These are phyloP conservation scores for Melanotaenia parkinsoni DNA, from an alignment of 2,797 vertebrate species.

Conservation along the genomic window DNA sequence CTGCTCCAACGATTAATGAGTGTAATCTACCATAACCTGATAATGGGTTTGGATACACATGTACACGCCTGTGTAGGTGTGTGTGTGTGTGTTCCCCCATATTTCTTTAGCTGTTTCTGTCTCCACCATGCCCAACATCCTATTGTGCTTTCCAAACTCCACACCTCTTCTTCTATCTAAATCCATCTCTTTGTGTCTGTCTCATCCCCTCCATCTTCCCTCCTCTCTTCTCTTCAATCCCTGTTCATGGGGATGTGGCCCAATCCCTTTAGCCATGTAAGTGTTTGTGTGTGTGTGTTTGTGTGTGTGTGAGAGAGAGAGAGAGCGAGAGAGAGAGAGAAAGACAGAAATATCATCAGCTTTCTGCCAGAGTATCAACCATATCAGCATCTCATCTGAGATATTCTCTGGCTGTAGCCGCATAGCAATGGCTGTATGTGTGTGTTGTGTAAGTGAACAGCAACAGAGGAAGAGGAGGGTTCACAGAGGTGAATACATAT, in stretches of 20 bases:
- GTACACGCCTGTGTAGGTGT: conserved; percentile 4
- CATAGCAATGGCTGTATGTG: conserved; percentile 13
- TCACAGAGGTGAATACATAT: neutral
- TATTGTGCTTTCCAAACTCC: conserved; percentile 27
- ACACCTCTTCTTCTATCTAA: conserved; percentile 33
- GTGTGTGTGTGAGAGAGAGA: neutral
- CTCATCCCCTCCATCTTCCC: conserved; percentile 21
- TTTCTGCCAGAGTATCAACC: conserved; percentile 38
- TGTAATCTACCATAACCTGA: conserved; percentile 76
- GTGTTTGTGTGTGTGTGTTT: conserved; percentile 8
- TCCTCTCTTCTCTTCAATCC: conserved; percentile 19
- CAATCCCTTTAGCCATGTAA: conserved; percentile 19
- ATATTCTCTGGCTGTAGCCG: conserved; percentile 20
- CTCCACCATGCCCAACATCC: conserved; percentile 7
- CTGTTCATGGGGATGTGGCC: conserved; percentile 31
- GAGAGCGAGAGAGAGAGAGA: neutral
- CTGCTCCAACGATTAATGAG: conserved; percentile 76
- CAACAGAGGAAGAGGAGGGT: conserved; percentile 12
- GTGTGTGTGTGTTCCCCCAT: neutral
- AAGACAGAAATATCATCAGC: conserved; percentile 30
- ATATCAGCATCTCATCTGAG: conserved; percentile 39
- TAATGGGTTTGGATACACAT: conserved; percentile 59
- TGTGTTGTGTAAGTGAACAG: conserved; percentile 4
- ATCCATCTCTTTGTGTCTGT: conserved; percentile 40
- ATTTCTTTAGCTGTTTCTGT: conserved; percentile 17